Percentiles rank a stretch among this genome's conserved stretches.
Conservation (phyloP, 2,888 invertebrate genomes). For the Brenthis hecate region DNA sequence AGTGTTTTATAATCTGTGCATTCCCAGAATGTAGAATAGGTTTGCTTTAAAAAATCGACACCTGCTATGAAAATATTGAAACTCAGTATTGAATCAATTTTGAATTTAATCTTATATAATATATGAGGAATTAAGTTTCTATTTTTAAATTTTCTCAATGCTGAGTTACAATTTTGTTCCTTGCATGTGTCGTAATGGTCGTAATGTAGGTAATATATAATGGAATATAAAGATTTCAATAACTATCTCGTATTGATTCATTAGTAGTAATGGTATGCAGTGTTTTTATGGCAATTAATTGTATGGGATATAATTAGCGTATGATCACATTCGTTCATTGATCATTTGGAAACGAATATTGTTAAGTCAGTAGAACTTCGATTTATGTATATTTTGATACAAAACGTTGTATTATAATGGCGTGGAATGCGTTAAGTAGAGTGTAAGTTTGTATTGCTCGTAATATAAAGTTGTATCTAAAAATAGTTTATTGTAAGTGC, state of each 20-base stretch:
- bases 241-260: constrained; percentile 28
- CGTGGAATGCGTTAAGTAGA: constrained; percentile 6
- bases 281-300: not conserved
- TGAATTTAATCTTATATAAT: constrained; percentile 18
- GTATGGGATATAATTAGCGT: not conserved
- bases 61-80: no score
- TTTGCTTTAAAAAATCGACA: constrained; percentile 62
- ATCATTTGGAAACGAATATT: not conserved
- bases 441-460: not conserved
- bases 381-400: constrained; percentile 14
- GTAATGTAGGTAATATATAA: constrained; percentile 51
- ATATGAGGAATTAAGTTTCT: no score
- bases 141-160: no score
- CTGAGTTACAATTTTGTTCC: no score
- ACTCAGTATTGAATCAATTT: constrained; percentile 18
- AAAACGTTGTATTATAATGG: constrained; percentile 1
- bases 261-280: constrained; percentile 13
- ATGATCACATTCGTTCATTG: no score
- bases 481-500: not conserved
- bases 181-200: not conserved
- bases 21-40: constrained; percentile 72
- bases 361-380: not conserved
- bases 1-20: constrained; percentile 59
- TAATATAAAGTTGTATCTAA: constrained; percentile 7
- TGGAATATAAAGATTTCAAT: constrained; percentile 42